A percentile compares a stretch with the other conserved stretches of the same genome.
phyloP scores from a whole-genome alignment of 2,888 invertebrate species.

The Rhorus exstirpatorius region DNA sequence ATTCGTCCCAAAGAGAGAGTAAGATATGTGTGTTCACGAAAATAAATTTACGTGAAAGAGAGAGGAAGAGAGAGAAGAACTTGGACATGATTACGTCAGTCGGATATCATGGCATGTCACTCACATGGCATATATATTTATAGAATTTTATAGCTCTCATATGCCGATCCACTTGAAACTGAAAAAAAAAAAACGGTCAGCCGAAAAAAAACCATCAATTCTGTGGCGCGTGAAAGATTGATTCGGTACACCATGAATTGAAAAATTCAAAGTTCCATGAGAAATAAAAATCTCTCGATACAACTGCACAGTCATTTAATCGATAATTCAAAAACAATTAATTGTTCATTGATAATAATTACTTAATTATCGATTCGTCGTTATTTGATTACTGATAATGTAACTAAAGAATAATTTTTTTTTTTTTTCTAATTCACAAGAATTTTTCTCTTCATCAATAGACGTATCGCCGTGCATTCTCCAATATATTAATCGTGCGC shows the following conservation, averaged over 20 bases:
- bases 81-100: slow-evolving; percentile 18
- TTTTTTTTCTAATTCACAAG: neutral
- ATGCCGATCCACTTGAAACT: neutral
- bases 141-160: slow-evolving; percentile 18
- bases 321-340: neutral
- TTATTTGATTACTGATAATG: neutral
- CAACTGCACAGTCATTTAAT: neutral
- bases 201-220: neutral
- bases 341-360: neutral
- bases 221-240: neutral
- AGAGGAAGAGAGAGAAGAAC: neutral
- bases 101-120: slow-evolving; percentile 14
- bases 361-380: neutral
- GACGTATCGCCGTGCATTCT: too few species aligned
- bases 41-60: slow-evolving; percentile 24
- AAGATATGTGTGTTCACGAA: neutral
- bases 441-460: neutral
- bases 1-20: slow-evolving; percentile 5
- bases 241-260: neutral
- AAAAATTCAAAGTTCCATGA: neutral
- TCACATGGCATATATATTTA: slow-evolving; percentile 12
- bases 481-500: too few species aligned
- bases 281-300: neutral
- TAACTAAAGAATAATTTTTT: neutral
- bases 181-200: slow-evolving; percentile 7